These are phyloP conservation scores for Jaculus jaculus DNA, from an alignment of 2,113 vertebrate genomes.

Conservation along the genomic window DNA sequence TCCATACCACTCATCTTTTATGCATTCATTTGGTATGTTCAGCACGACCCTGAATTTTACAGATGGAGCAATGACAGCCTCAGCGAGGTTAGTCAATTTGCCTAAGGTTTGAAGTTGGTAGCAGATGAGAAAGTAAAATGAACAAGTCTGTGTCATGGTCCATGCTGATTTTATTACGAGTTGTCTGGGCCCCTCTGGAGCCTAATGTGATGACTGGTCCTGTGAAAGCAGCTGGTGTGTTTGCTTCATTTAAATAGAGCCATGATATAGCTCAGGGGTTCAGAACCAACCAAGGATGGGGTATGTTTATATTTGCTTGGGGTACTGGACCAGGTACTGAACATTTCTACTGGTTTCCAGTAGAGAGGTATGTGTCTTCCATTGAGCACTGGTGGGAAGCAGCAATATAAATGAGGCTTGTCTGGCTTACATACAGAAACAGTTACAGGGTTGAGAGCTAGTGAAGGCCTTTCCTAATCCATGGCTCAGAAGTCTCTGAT, in stretches of 20 bases:
- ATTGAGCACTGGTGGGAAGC: background rate
- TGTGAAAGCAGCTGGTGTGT: constrained; percentile 22
- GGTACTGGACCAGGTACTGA: background rate
- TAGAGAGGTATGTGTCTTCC: background rate
- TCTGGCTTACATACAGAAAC: background rate
- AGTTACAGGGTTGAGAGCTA: background rate
- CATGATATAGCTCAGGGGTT: background rate
- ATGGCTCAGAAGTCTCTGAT: background rate
- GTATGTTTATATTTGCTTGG: background rate
- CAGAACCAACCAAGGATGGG: background rate
- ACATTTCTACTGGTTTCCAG: background rate
- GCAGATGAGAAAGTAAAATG: constrained; percentile 15
- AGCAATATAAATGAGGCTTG: background rate
- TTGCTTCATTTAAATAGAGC: constrained; percentile 24
- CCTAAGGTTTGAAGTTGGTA: constrained; percentile 38
- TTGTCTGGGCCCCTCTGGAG: background rate
- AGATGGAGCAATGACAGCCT: constrained; percentile 26
- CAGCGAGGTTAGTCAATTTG: constrained; percentile 10
- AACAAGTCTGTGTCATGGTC: background rate
- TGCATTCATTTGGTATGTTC: background rate
- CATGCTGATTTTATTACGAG: constrained; percentile 48
- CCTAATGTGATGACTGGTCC: background rate
- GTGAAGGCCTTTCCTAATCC: background rate
- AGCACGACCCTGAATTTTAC: constrained; percentile 4
- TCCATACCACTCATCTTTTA: constrained; percentile 54